Conservation (phyloP, 1,140 invertebrate genomes). For the Mycetomoellerius zeteki region DNA sequence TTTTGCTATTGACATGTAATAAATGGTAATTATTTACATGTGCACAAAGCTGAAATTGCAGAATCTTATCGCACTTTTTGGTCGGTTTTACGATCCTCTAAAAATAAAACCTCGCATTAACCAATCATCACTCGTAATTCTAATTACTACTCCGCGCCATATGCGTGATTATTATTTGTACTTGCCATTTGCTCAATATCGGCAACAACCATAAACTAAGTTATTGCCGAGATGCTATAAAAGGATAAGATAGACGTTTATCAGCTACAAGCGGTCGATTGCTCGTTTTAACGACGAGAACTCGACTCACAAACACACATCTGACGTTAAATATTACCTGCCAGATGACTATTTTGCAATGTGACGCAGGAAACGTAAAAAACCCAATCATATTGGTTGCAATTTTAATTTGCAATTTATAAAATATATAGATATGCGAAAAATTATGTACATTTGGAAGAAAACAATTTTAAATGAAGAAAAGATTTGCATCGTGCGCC, state of each 20-base stretch:
- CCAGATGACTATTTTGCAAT: conserved; percentile 9
- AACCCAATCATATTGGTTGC: background rate
- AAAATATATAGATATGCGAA: background rate
- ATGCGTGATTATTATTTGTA: conserved; percentile 77
- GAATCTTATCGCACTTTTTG: conserved; percentile 24
- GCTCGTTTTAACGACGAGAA: conserved; percentile 72
- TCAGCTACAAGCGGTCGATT: conserved; percentile 78
- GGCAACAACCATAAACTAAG: conserved; percentile 80
- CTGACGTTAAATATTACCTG: conserved; percentile 64
- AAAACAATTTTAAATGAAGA: background rate
- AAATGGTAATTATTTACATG: conserved; percentile 20
- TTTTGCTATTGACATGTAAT: conserved; percentile 12
- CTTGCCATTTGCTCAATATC: conserved; percentile 79
- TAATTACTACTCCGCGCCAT: conserved; percentile 65
- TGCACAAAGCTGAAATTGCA: background rate
- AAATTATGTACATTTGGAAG: background rate
- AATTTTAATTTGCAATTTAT: conserved; percentile 11
- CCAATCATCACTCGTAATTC: conserved; percentile 39
- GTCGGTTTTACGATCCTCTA: conserved; percentile 19
- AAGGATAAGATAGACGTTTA: conserved; percentile 84
- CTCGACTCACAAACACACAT: conserved; percentile 55
- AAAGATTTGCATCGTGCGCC: background rate
- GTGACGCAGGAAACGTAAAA: conserved; percentile 14
- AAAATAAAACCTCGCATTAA: background rate
- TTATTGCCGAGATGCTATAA: conserved; percentile 82